Evolutionary conservation across 2,113 vertebrate species (phyloP), one percentile per base, ranked within the genome.

Genomic region (Siniperca chuatsi): DNA sequence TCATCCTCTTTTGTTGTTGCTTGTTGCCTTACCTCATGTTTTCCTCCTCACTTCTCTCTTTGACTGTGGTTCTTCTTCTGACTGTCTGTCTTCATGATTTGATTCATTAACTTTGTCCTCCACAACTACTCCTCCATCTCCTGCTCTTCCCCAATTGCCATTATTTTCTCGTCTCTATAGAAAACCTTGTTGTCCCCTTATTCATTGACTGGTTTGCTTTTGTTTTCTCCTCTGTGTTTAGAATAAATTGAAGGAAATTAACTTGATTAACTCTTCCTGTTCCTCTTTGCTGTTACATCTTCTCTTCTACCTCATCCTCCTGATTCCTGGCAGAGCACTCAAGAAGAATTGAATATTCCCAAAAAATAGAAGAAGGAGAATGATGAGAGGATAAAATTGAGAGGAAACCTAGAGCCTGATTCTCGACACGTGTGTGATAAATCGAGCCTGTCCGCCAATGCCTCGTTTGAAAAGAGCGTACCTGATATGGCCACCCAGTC

Each of bases 401-500:
- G 61, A 79, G 54, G 48, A 78, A 67, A 68, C 8, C 23, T 29
- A 35, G 8, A 66, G 52, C 55, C 37, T 25, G 71, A 79, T 15
- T 69, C 75, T 79, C 16, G 6, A 87, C 82, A 76, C 1, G 0
- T 66, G 73, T 85, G 60, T 18, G 86, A 76, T 71, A 86, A 83
- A 90, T 78, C 69, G 65, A 67, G 73, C 29, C 25, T 64, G 65
- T 60, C 85, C 61, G 72, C 76, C 16, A 11, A 40, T 46, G 57
- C 42, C 60, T 73, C 18, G 4, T 57, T 70, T 35, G 54, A 89
- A 58, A 68, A 46, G 62, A 64, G 50, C 1, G 9, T 20, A 64
- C 66, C 55, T 33, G 81, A 84, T 79, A 57, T 2, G 40, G 60
- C 40, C 57, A 58, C 44, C 1, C 13, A 6, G 11, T 25, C 7